Evolutionary conservation across 2,888 invertebrate genomes (phyloP).

Genomic region (Drosophila merina): DNA sequence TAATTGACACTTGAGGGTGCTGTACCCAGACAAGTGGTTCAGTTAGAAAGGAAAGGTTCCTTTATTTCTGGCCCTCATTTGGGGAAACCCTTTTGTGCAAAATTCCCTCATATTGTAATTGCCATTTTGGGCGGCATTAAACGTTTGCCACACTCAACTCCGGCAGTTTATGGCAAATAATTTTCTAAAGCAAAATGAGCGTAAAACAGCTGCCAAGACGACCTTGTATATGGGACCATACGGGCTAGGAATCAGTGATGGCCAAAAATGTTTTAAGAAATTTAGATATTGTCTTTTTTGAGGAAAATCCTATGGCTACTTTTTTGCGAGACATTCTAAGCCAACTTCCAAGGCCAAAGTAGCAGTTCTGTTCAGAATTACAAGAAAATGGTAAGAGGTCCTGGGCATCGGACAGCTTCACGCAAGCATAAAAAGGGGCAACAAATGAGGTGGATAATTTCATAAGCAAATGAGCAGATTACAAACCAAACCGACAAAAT

Average conservation of each 20-base stretch:
- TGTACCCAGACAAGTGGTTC: slow-evolving; percentile 59
- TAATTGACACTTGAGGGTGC: slow-evolving; percentile 73
- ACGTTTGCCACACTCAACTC: slow-evolving; percentile 50
- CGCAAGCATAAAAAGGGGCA: slow-evolving; percentile 78
- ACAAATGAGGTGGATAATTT: slow-evolving; percentile 82
- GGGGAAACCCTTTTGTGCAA: slow-evolving; percentile 32
- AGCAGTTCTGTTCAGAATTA: slow-evolving; percentile 6
- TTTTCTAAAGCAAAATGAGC: slow-evolving; percentile 71
- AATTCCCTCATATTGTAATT: slow-evolving; percentile 40
- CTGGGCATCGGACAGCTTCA: slow-evolving; percentile 33
- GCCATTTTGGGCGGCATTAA: slow-evolving; percentile 46
- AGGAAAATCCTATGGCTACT: not conserved
- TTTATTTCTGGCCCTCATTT: slow-evolving; percentile 22
- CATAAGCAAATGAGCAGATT: slow-evolving; percentile 79
- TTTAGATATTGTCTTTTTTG: not conserved
- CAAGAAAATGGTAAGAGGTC: not conserved
- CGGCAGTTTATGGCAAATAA: slow-evolving; percentile 66
- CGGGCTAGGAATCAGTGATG: slow-evolving; percentile 16
- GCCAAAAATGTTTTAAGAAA: not conserved
- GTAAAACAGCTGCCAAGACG: slow-evolving; percentile 58
- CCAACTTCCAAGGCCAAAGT: not conserved
- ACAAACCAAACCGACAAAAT: slow-evolving; percentile 73
- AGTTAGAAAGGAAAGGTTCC: slow-evolving; percentile 38
- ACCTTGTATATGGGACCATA: slow-evolving; percentile 24
- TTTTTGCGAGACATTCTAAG: not conserved